A percentile compares a stretch with the other conserved stretches of the same genome.
These are phyloP conservation scores for Oryzias sinensis DNA, from an alignment of 2,797 vertebrate genomes.

Conservation along the genomic window DNA sequence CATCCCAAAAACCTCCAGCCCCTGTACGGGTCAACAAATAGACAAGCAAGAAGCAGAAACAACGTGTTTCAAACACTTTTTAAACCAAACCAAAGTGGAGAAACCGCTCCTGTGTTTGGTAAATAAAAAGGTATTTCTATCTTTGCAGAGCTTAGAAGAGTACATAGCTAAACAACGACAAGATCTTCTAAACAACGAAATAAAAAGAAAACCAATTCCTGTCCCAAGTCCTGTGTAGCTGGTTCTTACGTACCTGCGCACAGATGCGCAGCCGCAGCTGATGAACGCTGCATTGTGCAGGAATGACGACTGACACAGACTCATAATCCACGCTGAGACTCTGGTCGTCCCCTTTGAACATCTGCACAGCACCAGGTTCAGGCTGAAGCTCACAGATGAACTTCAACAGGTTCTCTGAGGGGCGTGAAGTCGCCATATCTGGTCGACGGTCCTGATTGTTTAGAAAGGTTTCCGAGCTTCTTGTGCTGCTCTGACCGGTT, in stretches of 20 bases:
- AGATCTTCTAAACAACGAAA: too few relatives aligned
- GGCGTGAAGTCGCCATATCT: conserved; percentile 6
- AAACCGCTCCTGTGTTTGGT: too few relatives aligned
- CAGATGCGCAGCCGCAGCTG: conserved; percentile 75
- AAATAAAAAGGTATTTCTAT: too few relatives aligned
- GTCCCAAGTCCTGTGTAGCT: too few relatives aligned
- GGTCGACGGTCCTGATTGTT: not conserved
- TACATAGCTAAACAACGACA: too few relatives aligned
- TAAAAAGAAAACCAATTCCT: too few relatives aligned
- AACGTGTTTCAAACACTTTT: too few relatives aligned
- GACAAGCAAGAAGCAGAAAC: too few relatives aligned
- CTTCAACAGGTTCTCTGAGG: conserved; percentile 60
- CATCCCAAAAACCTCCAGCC: too few relatives aligned
- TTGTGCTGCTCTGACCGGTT: conserved; percentile 19
- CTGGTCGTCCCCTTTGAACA: conserved; percentile 6
- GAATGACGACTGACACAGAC: conserved; percentile 63
- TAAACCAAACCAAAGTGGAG: too few relatives aligned
- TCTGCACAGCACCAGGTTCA: conserved; percentile 5
- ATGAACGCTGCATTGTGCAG: conserved; percentile 72
- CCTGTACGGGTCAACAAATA: too few relatives aligned
- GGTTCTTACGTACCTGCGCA: conserved; percentile 51
- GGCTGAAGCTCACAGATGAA: conserved; percentile 69
- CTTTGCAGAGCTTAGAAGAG: too few relatives aligned
- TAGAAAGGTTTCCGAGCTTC: conserved; percentile 6
- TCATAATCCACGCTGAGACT: conserved; percentile 4